Conservation (phyloP, 1,140 invertebrate species). For the Potamilus streckersoni region DNA sequence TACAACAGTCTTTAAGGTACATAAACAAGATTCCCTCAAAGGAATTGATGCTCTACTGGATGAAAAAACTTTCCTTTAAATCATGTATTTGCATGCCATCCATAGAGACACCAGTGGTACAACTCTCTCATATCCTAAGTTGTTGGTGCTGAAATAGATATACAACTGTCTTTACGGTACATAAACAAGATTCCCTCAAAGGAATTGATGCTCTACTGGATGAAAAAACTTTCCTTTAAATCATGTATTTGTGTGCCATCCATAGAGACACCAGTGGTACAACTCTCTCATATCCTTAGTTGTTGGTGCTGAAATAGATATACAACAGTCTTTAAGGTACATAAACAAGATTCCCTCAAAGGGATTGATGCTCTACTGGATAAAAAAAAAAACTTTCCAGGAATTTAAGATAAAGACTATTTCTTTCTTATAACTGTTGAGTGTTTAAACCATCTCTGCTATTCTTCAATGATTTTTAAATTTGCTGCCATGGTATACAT, state of each 20-base stretch:
- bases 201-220: background rate
- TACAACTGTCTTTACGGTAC: background rate
- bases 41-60: background rate
- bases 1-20: background rate
- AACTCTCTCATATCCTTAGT: constrained; percentile 43
- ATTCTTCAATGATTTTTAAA: too few relatives aligned
- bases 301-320: constrained; percentile 42
- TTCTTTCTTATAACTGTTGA: background rate
- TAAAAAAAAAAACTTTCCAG: background rate
- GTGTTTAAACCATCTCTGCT: background rate
- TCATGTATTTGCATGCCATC: constrained; percentile 35
- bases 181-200: background rate
- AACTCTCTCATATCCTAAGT: constrained; percentile 43
- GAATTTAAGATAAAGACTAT: too few relatives aligned
- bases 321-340: background rate
- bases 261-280: constrained; percentile 60
- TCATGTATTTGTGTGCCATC: constrained; percentile 35
- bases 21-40: background rate
- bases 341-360: background rate
- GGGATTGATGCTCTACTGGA: background rate
- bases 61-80: background rate
- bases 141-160: constrained; percentile 42
- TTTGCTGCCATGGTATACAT: too few relatives aligned
- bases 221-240: background rate
- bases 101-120: constrained; percentile 60